These are phyloP conservation scores for Anomalospiza imberbis DNA, from an alignment of 2,797 vertebrate genomes.

Conservation along the genomic window DNA sequence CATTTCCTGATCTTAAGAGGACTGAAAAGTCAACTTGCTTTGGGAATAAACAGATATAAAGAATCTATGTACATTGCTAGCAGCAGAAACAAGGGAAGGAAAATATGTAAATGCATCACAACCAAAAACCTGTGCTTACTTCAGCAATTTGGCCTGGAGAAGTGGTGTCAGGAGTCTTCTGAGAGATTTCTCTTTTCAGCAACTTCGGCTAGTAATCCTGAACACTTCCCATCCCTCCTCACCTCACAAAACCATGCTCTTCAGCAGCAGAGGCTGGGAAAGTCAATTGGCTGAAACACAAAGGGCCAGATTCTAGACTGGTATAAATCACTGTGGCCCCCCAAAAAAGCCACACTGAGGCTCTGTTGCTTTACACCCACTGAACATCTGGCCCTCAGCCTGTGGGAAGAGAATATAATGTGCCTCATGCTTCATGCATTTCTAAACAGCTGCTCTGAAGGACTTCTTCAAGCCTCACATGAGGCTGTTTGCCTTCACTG, in stretches of 20 bases:
- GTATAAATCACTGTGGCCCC: neutral
- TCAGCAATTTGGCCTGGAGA: neutral
- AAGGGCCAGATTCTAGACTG: neutral
- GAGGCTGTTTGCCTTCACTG: neutral
- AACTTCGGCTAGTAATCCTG: neutral
- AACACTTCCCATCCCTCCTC: neutral
- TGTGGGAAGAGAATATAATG: constrained; percentile 47
- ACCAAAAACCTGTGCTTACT: neutral
- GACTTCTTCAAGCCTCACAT: neutral
- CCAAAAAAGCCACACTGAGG: neutral
- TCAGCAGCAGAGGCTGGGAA: neutral
- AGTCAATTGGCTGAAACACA: neutral
- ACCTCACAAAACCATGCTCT: neutral
- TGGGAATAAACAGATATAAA: neutral
- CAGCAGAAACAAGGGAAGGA: neutral
- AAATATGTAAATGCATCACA: neutral
- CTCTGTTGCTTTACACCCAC: neutral
- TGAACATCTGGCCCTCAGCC: constrained; percentile 49
- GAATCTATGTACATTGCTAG: neutral
- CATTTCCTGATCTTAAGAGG: neutral
- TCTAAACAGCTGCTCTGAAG: constrained; percentile 42
- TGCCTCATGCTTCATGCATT: neutral
- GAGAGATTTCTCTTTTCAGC: neutral
- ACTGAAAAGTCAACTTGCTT: neutral
- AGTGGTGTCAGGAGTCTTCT: neutral